Percentiles rank a stretch among this genome's conserved stretches.
Conservation (phyloP, 1,140 invertebrate genomes). For the Drosophila pruinosa region DNA sequence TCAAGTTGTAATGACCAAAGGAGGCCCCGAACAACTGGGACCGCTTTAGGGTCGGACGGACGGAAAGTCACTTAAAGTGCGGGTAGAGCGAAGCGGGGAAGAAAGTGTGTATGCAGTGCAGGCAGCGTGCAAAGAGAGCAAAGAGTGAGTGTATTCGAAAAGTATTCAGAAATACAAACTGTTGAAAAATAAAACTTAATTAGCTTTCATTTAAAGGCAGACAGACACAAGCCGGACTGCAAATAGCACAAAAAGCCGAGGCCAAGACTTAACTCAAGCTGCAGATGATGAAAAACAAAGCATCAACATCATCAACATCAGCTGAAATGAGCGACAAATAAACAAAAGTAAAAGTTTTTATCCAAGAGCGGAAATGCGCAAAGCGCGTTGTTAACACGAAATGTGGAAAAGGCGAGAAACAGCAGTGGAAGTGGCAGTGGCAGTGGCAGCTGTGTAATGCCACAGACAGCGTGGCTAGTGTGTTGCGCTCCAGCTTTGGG, state of each 20-base stretch:
- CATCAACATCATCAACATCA: slow-evolving; percentile 50
- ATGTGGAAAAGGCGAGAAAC: slow-evolving; percentile 46
- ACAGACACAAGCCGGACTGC: slow-evolving; percentile 45
- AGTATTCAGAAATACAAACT: slow-evolving; percentile 61
- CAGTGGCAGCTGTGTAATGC: background rate
- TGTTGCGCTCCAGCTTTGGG: background rate
- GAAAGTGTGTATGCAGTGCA: slow-evolving; percentile 3
- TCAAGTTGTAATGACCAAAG: slow-evolving; percentile 79
- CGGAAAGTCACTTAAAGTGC: slow-evolving; percentile 33
- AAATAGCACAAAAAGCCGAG: slow-evolving; percentile 40
- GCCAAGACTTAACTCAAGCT: background rate
- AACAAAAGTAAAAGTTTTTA: slow-evolving; percentile 77
- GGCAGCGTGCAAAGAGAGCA: slow-evolving; percentile 18
- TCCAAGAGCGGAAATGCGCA: slow-evolving; percentile 68
- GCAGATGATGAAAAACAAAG: slow-evolving; percentile 47
- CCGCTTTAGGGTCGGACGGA: slow-evolving; percentile 13
- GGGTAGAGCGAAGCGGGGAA: background rate
- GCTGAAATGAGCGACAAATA: slow-evolving; percentile 76
- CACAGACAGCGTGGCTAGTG: background rate
- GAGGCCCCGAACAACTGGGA: slow-evolving; percentile 21
- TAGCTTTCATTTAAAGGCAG: slow-evolving; percentile 78
- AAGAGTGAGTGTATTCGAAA: slow-evolving; percentile 28
- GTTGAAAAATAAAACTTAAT: slow-evolving; percentile 75
- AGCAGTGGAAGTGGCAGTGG: background rate
- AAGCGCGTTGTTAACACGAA: slow-evolving; percentile 63